These are phyloP conservation scores for Rhingia rostrata DNA, from an alignment of 2,888 invertebrate genomes.

Conservation along the genomic window DNA sequence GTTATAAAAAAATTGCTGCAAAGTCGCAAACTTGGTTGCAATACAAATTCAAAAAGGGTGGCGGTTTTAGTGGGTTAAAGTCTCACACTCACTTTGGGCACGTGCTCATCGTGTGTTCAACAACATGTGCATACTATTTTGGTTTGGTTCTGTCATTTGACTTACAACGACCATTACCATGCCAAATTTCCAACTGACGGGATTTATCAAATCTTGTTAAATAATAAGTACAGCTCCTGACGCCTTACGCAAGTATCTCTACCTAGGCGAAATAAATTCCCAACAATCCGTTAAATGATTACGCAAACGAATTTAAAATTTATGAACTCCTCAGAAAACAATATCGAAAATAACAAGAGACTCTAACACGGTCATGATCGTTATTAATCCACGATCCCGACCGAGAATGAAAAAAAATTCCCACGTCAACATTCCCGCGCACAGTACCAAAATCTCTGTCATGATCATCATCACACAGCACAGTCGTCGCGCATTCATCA, in stretches of 20 bases:
- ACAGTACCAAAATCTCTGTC: conserved; percentile 64
- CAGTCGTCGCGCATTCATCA: conserved; percentile 23
- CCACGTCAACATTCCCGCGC: conserved; percentile 72
- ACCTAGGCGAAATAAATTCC: conserved; percentile 5
- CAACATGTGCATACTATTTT: no score
- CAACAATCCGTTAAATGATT: conserved; percentile 36
- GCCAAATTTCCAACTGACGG: no score
- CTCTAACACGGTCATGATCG: conserved; percentile 73
- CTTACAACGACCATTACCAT: no score
- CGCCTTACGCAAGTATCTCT: conserved; percentile 31
- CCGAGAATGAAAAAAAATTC: conserved; percentile 47
- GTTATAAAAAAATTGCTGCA: no score
- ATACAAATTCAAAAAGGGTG: no score
- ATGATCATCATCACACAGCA: conserved; percentile 58
- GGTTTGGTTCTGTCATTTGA: no score
- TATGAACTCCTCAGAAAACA: conserved; percentile 70
- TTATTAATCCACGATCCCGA: conserved; percentile 74
- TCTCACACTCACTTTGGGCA: no score
- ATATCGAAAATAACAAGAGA: conserved; percentile 72
- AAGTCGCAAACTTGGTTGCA: no score
- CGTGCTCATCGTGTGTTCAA: no score
- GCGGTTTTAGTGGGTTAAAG: no score
- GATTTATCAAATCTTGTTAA: no score
- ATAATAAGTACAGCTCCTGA: no score
- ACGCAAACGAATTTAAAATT: conserved; percentile 66